phyloP scores from a whole-genome alignment of 2,113 vertebrate species.

The Athene noctua region DNA sequence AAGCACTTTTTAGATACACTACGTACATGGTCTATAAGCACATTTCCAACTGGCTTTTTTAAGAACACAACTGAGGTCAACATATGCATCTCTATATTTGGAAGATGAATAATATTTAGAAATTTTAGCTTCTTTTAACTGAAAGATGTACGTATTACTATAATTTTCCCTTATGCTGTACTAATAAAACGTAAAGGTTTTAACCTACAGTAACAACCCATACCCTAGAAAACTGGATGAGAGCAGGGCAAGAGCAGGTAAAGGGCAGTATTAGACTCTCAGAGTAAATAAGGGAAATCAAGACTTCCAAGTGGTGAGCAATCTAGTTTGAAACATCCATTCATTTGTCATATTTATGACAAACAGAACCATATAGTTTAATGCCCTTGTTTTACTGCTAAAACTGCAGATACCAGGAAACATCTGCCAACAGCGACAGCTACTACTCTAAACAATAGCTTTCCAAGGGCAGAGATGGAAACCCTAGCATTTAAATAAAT shows the following conservation, averaged over 20 bases:
- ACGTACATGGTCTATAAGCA: neutral
- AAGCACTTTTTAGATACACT: neutral
- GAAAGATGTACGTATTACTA: neutral
- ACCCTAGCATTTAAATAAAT: neutral
- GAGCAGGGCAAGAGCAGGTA: neutral
- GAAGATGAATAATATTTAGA: neutral
- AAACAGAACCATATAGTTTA: neutral
- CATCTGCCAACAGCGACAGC: neutral
- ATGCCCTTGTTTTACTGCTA: neutral
- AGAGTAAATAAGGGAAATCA: neutral
- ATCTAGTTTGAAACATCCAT: neutral
- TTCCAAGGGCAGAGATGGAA: constrained; percentile 1
- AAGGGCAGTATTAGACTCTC: neutral
- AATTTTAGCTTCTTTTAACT: neutral
- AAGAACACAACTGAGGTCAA: neutral
- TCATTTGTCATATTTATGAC: neutral
- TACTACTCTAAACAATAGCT: neutral
- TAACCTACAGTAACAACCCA: neutral
- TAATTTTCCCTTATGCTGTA: neutral
- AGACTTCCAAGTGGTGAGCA: neutral
- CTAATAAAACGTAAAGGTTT: neutral
- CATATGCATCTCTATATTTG: neutral
- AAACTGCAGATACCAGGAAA: neutral
- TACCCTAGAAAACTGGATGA: neutral
- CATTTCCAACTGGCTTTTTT: neutral